Evolutionary conservation across 1,140 invertebrate genomes (phyloP).

Genomic region (Trichonephila clavata): DNA sequence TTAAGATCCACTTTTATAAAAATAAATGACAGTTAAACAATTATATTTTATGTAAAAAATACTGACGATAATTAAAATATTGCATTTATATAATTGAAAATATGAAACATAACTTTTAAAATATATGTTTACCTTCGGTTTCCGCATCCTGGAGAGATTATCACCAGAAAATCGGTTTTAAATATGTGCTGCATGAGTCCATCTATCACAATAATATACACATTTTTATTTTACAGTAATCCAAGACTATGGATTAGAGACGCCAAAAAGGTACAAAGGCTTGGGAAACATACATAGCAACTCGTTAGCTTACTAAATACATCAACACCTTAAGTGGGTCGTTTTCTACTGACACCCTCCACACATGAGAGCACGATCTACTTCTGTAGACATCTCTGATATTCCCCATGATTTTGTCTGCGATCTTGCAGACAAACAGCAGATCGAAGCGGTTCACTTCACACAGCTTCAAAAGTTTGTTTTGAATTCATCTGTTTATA

Average conservation of each 20-base stretch:
- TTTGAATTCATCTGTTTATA: neutral
- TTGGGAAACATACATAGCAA: neutral
- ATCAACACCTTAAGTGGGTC: conserved; percentile 3
- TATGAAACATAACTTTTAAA: neutral
- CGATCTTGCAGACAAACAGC: conserved; percentile 51
- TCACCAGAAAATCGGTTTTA: conserved; percentile 22
- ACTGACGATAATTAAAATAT: neutral
- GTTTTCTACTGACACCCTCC: neutral
- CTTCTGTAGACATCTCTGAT: neutral
- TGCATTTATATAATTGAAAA: neutral
- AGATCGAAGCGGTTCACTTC: conserved; percentile 40
- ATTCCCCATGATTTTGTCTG: conserved; percentile 45
- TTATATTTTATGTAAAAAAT: no score
- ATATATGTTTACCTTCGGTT: conserved; percentile 65
- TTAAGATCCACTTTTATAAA: no score
- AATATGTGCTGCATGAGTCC: conserved; percentile 57
- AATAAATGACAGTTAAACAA: no score
- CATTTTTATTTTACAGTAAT: conserved; percentile 12
- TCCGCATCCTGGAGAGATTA: conserved; percentile 60
- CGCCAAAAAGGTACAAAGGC: neutral
- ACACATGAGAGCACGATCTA: conserved; percentile 16
- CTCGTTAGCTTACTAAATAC: neutral
- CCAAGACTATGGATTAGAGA: neutral
- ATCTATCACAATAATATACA: conserved; percentile 48
- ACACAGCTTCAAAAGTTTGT: neutral